Percentiles rank a stretch among this genome's conserved stretches.
These are phyloP conservation scores for Oreochromis mossambicus DNA, from an alignment of 2,797 vertebrate genomes.

Conservation along the genomic window DNA sequence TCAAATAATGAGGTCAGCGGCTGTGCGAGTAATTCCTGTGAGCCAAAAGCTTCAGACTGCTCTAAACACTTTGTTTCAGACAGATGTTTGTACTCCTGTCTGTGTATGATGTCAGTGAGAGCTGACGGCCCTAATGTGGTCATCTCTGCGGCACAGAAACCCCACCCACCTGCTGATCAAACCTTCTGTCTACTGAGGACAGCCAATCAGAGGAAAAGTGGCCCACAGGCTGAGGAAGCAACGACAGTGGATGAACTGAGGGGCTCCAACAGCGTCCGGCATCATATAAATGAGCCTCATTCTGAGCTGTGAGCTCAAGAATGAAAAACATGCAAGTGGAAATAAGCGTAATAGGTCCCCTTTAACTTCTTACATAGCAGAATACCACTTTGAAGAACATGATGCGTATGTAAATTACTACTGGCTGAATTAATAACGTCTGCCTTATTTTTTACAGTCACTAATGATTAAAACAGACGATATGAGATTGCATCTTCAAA, in stretches of 20 bases:
- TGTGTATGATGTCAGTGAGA: not conserved
- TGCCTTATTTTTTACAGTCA: not conserved
- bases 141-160: not conserved
- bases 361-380: not conserved
- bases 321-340: not conserved
- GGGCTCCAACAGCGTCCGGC: too few relatives aligned
- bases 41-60: not conserved
- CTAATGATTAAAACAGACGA: not conserved
- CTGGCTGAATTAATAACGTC: not conserved
- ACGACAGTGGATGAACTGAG: rapidly evolving
- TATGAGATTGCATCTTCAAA: not conserved
- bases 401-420: not conserved
- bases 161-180: not conserved
- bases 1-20: not conserved
- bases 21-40: not conserved
- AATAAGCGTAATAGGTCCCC: not conserved
- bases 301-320: not conserved
- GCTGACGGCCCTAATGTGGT: not conserved
- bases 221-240: not conserved
- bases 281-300: not conserved
- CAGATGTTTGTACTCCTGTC: not conserved
- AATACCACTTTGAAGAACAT: not conserved
- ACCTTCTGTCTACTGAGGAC: not conserved
- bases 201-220: not conserved
- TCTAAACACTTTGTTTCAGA: not conserved